phyloP scores from a whole-genome alignment of 1,140 invertebrate genomes.

The Drosophila paulistorum region DNA sequence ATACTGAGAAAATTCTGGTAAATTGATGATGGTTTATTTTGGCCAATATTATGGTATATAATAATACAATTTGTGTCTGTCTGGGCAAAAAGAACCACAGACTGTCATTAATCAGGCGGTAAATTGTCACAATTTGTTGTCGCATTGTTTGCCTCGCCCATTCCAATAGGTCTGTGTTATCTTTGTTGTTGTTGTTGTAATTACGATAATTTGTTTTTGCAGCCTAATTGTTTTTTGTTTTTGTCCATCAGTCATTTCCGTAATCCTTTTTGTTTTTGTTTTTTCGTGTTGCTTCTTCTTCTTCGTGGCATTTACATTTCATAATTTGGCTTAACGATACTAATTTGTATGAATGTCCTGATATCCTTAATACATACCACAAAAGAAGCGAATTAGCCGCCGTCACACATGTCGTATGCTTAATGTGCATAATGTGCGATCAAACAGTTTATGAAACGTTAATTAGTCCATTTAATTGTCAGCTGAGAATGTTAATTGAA shows the following conservation, averaged over 20 bases:
- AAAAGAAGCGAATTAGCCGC: slow-evolving; percentile 1
- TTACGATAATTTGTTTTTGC: slow-evolving; percentile 50
- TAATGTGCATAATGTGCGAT: slow-evolving; percentile 50
- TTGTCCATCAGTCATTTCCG: slow-evolving; percentile 26
- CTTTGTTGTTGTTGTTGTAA: slow-evolving; percentile 48
- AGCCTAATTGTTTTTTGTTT: slow-evolving; percentile 55
- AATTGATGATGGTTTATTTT: slow-evolving; percentile 28
- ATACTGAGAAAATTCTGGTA: slow-evolving; percentile 31
- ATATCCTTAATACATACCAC: slow-evolving; percentile 28
- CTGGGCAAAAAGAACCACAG: slow-evolving; percentile 45
- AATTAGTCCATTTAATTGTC: slow-evolving; percentile 74
- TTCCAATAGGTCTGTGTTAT: slow-evolving; percentile 19
- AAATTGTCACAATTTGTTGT: slow-evolving; percentile 56
- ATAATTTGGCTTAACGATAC: slow-evolving; percentile 62
- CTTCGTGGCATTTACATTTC: slow-evolving; percentile 41
- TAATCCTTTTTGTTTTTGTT: slow-evolving; percentile 14
- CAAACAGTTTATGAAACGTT: slow-evolving; percentile 75
- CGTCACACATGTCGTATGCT: slow-evolving; percentile 67
- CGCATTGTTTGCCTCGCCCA: neutral
- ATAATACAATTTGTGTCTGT: slow-evolving; percentile 42
- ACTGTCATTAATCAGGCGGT: slow-evolving; percentile 60
- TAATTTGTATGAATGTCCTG: slow-evolving; percentile 74
- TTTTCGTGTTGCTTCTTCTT: neutral
- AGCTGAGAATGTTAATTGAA: slow-evolving; percentile 62
- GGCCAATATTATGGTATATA: slow-evolving; percentile 38